Evolutionary conservation across 2,113 vertebrate species (phyloP), one percentile per base, ranked within the genome.

Genomic region (Acanthisitta chloris): DNA sequence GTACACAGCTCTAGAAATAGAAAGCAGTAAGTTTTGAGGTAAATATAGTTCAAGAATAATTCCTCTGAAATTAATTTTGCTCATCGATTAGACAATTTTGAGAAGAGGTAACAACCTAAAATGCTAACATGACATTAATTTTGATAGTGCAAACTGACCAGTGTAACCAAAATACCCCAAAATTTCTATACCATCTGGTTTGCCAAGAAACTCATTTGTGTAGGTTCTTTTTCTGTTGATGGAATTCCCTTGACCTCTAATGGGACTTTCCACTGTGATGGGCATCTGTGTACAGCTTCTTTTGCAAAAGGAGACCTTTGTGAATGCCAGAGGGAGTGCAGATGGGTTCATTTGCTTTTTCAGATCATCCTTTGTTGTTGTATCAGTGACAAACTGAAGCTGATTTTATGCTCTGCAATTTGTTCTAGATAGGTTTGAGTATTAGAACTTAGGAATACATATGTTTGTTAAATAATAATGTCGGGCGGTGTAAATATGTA

Each of bases 1-100:
- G 66, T 82, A 69, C 40, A 72, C 21, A 34, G 28, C 31, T 81
- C 74, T 85, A 72, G 73, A 77, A 94, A 94, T 88, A 96, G 95
- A 81, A 93, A 87, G 78, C 66, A 82, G 71, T 80, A 94, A 87
- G 90, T 82, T 67, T 72, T 71, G 76, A 88, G 52, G 48, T 85
- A 92, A 94, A 90, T 82, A 71, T 52, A 79, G 78, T 65, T 85
- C 45, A 38, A 52, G 52, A 79, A 74, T 31, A 61, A 90, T 62
- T 86, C 12, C 17, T 65, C 48, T 65, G 45, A 93, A 94, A 76
- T 90, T 72, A 76, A 57, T 88, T 88, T 90, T 6, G 2, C 23
- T 77, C 36, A 93, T 96, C 5, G 15, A 95, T 90, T 76, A 36
- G 57, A 45, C 28, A 82, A 65, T 82, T 92, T 88, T 4, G 3